Evolutionary conservation across 2,888 invertebrate genomes (phyloP).

Genomic region (Archips xylosteana): DNA sequence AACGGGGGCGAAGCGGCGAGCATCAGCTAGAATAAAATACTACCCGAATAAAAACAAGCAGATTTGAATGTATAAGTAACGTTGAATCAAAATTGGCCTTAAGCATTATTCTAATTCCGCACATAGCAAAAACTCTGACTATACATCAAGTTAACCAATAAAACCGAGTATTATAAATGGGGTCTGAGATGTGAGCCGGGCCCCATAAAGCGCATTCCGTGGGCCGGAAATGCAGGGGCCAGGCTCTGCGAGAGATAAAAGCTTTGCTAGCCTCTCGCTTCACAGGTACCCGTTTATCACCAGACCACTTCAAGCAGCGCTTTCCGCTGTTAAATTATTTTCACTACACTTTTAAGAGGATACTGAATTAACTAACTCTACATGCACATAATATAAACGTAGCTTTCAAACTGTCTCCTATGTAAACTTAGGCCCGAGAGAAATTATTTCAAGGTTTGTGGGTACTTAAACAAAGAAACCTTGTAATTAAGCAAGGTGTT

Average conservation of each 20-base stretch:
- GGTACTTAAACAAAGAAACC: too few relatives aligned
- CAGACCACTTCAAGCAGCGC: constrained; percentile 56
- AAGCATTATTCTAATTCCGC: background rate
- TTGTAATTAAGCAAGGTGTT: too few relatives aligned
- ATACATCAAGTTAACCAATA: background rate
- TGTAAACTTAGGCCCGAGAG: background rate
- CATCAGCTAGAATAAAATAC: too few relatives aligned
- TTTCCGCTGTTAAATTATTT: constrained; percentile 52
- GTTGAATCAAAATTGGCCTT: too few relatives aligned
- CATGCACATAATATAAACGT: background rate
- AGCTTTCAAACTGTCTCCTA: background rate
- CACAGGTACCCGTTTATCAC: constrained; percentile 62
- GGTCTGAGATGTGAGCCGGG: constrained; percentile 4
- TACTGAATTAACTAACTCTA: background rate
- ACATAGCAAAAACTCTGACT: background rate
- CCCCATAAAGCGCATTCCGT: constrained; percentile 43
- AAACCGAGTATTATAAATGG: constrained; percentile 23
- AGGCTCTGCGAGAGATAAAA: constrained; percentile 55
- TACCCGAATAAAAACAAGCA: too few relatives aligned
- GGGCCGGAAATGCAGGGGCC: constrained; percentile 51
- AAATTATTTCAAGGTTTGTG: too few relatives aligned
- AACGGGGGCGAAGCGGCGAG: too few relatives aligned
- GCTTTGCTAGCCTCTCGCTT: constrained; percentile 50
- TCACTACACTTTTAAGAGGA: constrained; percentile 47
- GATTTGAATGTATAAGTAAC: too few relatives aligned